Evolutionary conservation across 2,888 invertebrate genomes (phyloP), one percentile per base, ranked within the genome.

Genomic region (Dichetophora obliterata): DNA sequence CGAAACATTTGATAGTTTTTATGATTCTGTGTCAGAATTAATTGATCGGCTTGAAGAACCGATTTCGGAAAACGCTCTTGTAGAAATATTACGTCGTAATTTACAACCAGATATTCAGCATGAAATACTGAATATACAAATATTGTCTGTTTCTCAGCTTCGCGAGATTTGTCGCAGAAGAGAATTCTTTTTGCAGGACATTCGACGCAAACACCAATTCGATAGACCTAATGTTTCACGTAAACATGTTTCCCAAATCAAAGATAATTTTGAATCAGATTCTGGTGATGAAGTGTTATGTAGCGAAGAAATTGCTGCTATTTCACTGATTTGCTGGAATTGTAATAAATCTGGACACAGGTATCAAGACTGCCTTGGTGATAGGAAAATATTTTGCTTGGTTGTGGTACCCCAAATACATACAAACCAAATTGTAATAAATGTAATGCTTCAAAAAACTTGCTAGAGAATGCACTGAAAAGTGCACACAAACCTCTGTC

Each of bases 361-460:
- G 34, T 9, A 54, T 19, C 66, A 66, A 43, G 37, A 66, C 9
- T 66, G 66, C 43, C 43, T 66, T 16, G 6, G 19, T 31, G 66
- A 66, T 2, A 34, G 66, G 8, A 66, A 37, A 5, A 11, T 66
- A n/a, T 66, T 66, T 66, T 50, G 27, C 11, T 63, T n/a, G 63
- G 63, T 19, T 63, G 63, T 63, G 27, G 27, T 16, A 31, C 31
- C 11, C 27, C 63, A 31, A 19, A 37, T 50, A 50, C 50, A 16
- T 50, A 50, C 50, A 50, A 66, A 19, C 43, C 34, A 34, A 70
- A 48, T 0, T 79, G 77, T 27, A 2, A 14, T 4, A 65, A 70
- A 24, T 77, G 79, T 24, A 16, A 72, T 65, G 8, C 16, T 22
- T 19, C 65, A 76, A 74, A 77, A 77, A 79, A 75, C 73, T 52